phyloP scores from a whole-genome alignment of 2,888 invertebrate genomes.

The Lochmaea crataegi region DNA sequence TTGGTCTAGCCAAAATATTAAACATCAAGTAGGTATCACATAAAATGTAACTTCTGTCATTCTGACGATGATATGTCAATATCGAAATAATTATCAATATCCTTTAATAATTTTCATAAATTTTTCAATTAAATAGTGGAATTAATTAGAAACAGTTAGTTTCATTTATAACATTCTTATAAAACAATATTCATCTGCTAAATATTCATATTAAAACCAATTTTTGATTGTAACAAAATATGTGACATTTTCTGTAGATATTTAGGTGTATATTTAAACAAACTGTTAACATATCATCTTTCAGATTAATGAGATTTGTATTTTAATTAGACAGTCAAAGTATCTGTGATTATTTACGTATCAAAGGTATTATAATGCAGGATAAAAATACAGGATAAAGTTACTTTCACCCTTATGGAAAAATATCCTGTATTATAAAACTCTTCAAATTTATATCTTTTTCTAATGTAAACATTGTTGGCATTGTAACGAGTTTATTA shows the following conservation, averaged over 20 bases:
- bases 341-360: constrained; percentile 21
- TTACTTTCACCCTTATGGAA: not conserved
- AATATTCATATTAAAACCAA: not conserved
- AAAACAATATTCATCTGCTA: not conserved
- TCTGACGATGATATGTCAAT: no score
- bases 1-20: no score
- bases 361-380: not conserved
- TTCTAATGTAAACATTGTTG: not conserved
- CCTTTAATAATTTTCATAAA: no score
- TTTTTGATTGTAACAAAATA: not conserved
- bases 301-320: constrained; percentile 27
- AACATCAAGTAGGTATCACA: no score
- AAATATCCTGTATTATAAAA: not conserved
- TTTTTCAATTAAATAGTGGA: no score
- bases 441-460: not conserved
- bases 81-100: no score
- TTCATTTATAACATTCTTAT: no score
- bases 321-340: constrained; percentile 9
- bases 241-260: constrained; percentile 5
- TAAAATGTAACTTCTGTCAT: no score
- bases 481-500: not conserved
- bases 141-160: no score
- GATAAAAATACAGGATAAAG: not conserved
- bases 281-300: constrained; percentile 10
- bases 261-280: constrained; percentile 5